Conservation (phyloP, 2,888 invertebrate species). For the Diloba caeruleocephala region DNA sequence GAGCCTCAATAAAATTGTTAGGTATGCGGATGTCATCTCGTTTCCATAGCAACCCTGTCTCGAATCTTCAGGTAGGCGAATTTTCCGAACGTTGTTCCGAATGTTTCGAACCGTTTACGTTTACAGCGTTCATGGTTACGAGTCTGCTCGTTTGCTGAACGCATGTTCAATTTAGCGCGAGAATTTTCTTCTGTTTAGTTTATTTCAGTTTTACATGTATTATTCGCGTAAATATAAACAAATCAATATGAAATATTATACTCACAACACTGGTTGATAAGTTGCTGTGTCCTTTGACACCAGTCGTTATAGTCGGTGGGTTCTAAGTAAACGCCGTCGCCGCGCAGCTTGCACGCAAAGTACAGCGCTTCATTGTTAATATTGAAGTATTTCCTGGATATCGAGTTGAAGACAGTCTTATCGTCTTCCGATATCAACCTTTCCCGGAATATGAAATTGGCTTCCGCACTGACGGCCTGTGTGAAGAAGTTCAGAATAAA, state of each 20-base stretch:
- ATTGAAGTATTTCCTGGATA: conserved; percentile 87
- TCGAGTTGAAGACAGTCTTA: conserved; percentile 90
- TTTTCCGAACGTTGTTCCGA: too few relatives aligned
- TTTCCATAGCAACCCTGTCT: too few relatives aligned
- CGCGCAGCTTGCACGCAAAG: conserved; percentile 68
- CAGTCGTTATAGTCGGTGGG: conserved; percentile 89
- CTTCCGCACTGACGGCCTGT: conserved; percentile 93
- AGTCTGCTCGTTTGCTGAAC: too few relatives aligned
- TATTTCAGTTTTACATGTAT: too few relatives aligned
- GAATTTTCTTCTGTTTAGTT: too few relatives aligned
- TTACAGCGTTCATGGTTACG: too few relatives aligned
- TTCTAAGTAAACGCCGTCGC: conserved; percentile 79
- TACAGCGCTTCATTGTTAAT: conserved; percentile 64
- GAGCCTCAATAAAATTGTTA: too few relatives aligned
- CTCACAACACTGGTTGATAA: conserved; percentile 91
- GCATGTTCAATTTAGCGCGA: too few relatives aligned
- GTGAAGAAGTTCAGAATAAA: conserved; percentile 25
- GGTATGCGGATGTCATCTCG: too few relatives aligned
- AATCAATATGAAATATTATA: conserved; percentile 43
- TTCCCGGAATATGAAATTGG: conserved; percentile 93
- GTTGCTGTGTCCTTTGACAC: conserved; percentile 89
- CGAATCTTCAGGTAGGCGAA: too few relatives aligned
- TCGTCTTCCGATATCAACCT: conserved; percentile 91
- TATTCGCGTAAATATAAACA: too few relatives aligned
- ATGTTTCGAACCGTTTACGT: too few relatives aligned